These are phyloP conservation scores for Pipistrellus pygmaeus DNA, from an alignment of 2,797 vertebrate genomes.

Conservation along the genomic window DNA sequence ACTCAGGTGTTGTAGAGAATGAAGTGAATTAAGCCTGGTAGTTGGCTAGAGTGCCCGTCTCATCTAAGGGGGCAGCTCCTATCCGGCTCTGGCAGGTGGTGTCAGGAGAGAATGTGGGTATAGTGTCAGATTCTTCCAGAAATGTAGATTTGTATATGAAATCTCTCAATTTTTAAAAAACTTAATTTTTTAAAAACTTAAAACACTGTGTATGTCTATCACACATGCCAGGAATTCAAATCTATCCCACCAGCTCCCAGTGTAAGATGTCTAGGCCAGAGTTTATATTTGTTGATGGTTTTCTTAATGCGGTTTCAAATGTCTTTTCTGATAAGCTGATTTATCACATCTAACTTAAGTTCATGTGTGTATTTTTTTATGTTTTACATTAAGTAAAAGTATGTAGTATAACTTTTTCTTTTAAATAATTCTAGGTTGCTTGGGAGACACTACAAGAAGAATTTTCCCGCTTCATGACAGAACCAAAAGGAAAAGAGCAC, in stretches of 20 bases:
- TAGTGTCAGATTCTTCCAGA: neutral
- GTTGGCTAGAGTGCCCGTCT: neutral
- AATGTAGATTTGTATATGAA: neutral
- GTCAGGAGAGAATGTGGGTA: neutral
- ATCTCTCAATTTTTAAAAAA: neutral
- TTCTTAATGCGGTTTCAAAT: neutral
- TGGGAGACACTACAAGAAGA: conserved; percentile 99
- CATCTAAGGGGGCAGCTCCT: no score
- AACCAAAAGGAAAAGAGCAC: conserved; percentile 97
- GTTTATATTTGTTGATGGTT: conserved; percentile 12
- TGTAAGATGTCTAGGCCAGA: neutral
- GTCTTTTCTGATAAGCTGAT: conserved; percentile 46
- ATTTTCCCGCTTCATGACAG: conserved; percentile 98
- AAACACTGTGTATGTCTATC: neutral
- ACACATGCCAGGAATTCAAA: neutral
- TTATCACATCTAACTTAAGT: neutral
- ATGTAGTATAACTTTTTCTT: neutral
- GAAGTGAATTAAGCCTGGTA: neutral
- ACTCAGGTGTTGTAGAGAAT: neutral
- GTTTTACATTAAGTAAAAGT: neutral
- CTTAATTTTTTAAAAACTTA: neutral
- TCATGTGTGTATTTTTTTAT: conserved; percentile 40
- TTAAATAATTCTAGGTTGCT: conserved; percentile 91
- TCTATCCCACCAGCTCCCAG: neutral
- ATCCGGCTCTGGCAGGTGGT: fast-evolving